phyloP scores from a whole-genome alignment of 2,797 vertebrate genomes.

The Argya squamiceps region DNA sequence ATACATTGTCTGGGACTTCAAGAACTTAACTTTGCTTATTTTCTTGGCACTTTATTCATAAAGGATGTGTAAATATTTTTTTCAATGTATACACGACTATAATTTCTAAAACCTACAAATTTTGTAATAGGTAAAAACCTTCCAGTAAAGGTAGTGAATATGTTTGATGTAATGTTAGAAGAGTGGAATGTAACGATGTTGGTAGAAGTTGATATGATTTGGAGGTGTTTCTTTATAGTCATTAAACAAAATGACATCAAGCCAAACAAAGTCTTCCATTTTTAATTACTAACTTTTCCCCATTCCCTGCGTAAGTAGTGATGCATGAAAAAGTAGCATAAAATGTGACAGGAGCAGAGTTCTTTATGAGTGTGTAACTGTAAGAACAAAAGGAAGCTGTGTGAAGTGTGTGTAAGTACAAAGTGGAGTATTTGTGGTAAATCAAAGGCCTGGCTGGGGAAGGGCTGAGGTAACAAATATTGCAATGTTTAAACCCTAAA shows the following conservation, averaged over 20 bases:
- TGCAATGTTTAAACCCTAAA: not conserved
- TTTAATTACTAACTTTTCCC: not conserved
- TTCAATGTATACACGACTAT: not conserved
- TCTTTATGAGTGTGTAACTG: not conserved
- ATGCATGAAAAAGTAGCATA: not conserved
- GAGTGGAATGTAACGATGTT: not conserved
- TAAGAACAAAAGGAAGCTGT: not conserved
- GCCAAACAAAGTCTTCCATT: not conserved
- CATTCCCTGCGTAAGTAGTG: not conserved
- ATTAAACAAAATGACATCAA: not conserved
- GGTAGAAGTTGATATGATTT: not conserved
- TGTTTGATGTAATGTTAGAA: not conserved
- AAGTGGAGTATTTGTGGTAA: not conserved
- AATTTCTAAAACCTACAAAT: not conserved
- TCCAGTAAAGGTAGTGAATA: not conserved
- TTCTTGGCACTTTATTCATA: not conserved
- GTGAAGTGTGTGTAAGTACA: not conserved
- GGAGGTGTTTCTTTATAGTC: not conserved
- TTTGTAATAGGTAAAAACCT: not conserved
- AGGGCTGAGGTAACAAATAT: not conserved
- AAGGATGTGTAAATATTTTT: not conserved
- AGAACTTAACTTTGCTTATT: not conserved
- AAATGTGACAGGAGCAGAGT: not conserved
- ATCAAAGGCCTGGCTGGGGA: not conserved
- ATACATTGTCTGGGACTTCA: not conserved